These are phyloP conservation scores for Oreochromis mossambicus DNA, from an alignment of 2,797 vertebrate species.

Conservation along the genomic window DNA sequence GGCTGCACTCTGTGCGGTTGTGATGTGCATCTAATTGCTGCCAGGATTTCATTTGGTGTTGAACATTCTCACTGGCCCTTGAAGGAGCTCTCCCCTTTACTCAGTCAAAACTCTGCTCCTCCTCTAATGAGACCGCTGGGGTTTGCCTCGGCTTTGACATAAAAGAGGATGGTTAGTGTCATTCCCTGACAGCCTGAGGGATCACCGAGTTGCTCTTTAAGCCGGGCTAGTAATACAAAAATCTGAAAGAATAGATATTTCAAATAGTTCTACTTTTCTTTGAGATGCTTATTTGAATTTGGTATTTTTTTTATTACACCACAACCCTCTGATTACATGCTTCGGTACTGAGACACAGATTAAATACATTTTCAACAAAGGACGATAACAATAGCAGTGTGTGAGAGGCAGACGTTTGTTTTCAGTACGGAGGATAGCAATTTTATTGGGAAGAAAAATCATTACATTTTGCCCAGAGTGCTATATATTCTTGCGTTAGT, in stretches of 20 bases:
- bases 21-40: constrained; percentile 60
- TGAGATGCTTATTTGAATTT: constrained; percentile 17
- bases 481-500: constrained; percentile 16
- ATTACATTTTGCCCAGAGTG: constrained; percentile 19
- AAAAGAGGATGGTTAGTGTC: constrained; percentile 37
- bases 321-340: constrained; percentile 42
- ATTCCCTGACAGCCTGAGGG: constrained; percentile 20
- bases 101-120: constrained; percentile 48
- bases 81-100: constrained; percentile 52
- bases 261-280: not conserved
- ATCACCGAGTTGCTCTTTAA: constrained; percentile 13
- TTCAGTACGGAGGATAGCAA: constrained; percentile 7
- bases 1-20: not conserved
- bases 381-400: constrained; percentile 39
- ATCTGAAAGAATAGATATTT: not conserved
- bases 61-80: constrained; percentile 57
- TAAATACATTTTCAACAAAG: constrained; percentile 11
- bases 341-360: constrained; percentile 24
- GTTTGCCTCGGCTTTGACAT: constrained; percentile 51
- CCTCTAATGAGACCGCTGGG: constrained; percentile 71
- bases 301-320: not conserved
- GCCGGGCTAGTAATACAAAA: not conserved
- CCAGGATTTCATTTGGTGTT: constrained; percentile 44
- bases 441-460: constrained; percentile 21
- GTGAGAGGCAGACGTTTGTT: constrained; percentile 23